Percentiles rank a stretch among this genome's conserved stretches.
Conservation (phyloP, 2,797 vertebrate genomes). For the Gadopsis marmoratus region DNA sequence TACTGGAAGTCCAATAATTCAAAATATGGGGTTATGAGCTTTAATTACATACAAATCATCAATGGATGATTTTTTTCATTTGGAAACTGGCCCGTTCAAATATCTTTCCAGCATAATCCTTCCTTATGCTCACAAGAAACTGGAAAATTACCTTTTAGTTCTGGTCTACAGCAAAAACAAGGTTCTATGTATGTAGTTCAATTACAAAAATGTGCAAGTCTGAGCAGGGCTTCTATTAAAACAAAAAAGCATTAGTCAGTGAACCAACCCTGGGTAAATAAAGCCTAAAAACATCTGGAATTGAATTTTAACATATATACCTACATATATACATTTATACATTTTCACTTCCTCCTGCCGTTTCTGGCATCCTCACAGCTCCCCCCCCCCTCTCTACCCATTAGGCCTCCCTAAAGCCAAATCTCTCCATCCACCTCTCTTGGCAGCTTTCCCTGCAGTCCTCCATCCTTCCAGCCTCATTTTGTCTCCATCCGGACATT, state of each 20-base stretch:
- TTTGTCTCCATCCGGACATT: conserved; percentile 47
- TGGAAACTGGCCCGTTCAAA: background rate
- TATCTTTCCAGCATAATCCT: background rate
- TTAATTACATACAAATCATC: background rate
- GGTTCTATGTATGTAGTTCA: background rate
- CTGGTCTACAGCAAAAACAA: background rate
- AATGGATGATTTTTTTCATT: background rate
- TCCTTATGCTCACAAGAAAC: background rate
- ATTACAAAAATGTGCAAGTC: background rate
- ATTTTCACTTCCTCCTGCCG: background rate
- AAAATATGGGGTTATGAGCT: background rate
- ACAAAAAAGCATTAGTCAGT: background rate
- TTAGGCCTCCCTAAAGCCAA: conserved; percentile 8
- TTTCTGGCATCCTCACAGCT: background rate
- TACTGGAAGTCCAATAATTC: background rate
- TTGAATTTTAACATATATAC: background rate
- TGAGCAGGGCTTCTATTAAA: background rate
- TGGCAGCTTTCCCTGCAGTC: conserved; percentile 26
- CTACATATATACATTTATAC: background rate
- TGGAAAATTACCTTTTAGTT: background rate
- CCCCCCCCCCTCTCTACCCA: background rate
- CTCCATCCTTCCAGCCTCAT: conserved; percentile 30
- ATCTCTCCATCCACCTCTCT: conserved; percentile 20
- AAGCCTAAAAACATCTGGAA: background rate
- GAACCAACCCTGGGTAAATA: background rate